phyloP scores from a whole-genome alignment of 2,888 invertebrate species.

The Aquatica leii region DNA sequence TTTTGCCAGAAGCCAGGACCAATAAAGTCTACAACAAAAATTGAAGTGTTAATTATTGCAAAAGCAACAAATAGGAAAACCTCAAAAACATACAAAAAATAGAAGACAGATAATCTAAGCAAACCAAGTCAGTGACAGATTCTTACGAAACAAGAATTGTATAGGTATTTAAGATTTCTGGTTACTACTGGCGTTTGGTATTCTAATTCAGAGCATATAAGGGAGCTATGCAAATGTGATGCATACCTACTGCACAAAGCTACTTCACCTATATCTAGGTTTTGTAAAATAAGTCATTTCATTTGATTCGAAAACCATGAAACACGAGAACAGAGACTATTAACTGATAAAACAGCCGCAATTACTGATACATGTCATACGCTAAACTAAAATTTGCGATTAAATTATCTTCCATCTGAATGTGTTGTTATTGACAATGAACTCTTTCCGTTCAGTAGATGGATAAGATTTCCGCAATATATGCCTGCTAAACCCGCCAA shows the following conservation, averaged over 20 bases:
- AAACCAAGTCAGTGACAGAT: no score
- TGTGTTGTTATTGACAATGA: not conserved
- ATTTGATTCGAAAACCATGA: not conserved
- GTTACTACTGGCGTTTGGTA: constrained; percentile 11
- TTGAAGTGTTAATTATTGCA: constrained; percentile 13
- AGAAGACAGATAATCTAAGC: not conserved
- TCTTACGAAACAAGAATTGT: constrained; percentile 13
- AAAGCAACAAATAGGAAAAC: constrained; percentile 16
- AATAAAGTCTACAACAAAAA: constrained; percentile 1
- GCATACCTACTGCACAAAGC: constrained; percentile 14
- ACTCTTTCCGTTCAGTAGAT: not conserved
- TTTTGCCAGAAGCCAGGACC: constrained; percentile 5
- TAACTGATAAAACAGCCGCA: not conserved
- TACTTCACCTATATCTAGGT: constrained; percentile 5
- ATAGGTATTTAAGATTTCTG: constrained; percentile 10
- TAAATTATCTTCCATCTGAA: not conserved
- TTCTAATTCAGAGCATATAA: constrained; percentile 10
- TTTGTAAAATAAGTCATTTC: not conserved
- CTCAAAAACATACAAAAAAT: constrained; percentile 5
- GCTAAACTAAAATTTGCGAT: not conserved
- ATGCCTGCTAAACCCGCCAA: no score
- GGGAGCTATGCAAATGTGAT: constrained; percentile 16
- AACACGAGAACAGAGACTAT: not conserved
- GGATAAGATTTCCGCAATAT: no score
- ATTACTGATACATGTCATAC: not conserved